Conservation (phyloP, 2,113 vertebrate genomes). For the Dendrocopos noguchii region DNA sequence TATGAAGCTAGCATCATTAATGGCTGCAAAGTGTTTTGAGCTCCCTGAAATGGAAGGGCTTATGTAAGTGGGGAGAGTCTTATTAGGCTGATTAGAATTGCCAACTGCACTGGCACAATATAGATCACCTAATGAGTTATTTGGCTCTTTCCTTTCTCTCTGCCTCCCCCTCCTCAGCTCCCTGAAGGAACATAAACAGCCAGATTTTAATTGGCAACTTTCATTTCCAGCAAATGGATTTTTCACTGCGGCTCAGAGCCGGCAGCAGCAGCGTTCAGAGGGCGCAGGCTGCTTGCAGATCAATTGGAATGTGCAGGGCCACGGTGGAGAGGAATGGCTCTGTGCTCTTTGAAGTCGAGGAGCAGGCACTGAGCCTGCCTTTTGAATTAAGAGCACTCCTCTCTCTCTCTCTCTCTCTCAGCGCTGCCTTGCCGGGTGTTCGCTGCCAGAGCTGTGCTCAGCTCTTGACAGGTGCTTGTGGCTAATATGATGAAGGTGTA, state of each 20-base stretch:
- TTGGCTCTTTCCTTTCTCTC: conserved; percentile 40
- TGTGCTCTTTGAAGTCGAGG: neutral
- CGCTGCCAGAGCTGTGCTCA: neutral
- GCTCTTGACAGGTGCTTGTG: neutral
- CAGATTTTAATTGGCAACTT: conserved; percentile 56
- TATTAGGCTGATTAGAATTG: conserved; percentile 62
- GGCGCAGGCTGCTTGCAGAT: neutral
- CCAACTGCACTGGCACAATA: conserved; percentile 20
- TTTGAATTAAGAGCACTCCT: neutral
- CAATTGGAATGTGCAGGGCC: neutral
- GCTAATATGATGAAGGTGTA: neutral
- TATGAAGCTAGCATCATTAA: conserved; percentile 56
- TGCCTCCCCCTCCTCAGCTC: neutral
- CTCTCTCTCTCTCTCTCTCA: neutral
- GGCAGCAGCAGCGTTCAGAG: neutral
- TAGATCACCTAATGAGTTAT: conserved; percentile 56
- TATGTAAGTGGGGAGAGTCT: conserved; percentile 29
- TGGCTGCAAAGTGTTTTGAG: conserved; percentile 51
- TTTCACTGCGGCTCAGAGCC: neutral
- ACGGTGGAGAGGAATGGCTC: neutral
- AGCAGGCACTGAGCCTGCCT: neutral
- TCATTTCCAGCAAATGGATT: conserved; percentile 13
- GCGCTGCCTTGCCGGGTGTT: neutral
- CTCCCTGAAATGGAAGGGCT: conserved; percentile 42
- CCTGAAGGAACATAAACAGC: conserved; percentile 31